Percentiles rank a stretch among this genome's conserved stretches.
phyloP scores from a whole-genome alignment of 2,113 vertebrate genomes.

The Heterocephalus glaber region DNA sequence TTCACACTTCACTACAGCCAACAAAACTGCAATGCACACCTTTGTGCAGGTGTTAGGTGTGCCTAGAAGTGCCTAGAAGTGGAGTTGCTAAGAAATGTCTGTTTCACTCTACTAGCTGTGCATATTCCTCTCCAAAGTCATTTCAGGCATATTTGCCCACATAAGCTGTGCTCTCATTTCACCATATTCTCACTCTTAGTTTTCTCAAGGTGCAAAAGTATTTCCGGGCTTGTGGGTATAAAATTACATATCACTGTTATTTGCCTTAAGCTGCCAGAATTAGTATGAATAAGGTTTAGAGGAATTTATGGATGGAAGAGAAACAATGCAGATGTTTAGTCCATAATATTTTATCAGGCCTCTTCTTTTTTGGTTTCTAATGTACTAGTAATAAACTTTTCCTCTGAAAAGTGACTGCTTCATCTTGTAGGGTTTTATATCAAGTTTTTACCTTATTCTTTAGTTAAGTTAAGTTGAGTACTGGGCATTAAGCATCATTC shows the following conservation, averaged over 20 bases:
- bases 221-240: neutral
- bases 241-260: neutral
- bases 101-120: fast-evolving
- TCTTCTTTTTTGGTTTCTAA: neutral
- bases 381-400: neutral
- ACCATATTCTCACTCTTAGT: too few species aligned
- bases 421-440: neutral
- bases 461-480: too few species aligned
- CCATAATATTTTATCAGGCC: neutral
- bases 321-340: neutral
- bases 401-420: neutral
- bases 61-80: fast-evolving
- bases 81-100: neutral
- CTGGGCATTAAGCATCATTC: neutral
- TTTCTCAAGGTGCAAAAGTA: neutral
- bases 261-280: neutral
- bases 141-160: neutral
- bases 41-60: fast-evolving
- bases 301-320: neutral
- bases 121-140: neutral
- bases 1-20: neutral
- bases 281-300: neutral
- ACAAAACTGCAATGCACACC: neutral
- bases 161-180: too few species aligned
- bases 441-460: neutral